Percentiles rank a stretch among this genome's conserved stretches.
Evolutionary conservation across 2,797 vertebrate genomes (phyloP).

Genomic region (Cuniculus paca): DNA sequence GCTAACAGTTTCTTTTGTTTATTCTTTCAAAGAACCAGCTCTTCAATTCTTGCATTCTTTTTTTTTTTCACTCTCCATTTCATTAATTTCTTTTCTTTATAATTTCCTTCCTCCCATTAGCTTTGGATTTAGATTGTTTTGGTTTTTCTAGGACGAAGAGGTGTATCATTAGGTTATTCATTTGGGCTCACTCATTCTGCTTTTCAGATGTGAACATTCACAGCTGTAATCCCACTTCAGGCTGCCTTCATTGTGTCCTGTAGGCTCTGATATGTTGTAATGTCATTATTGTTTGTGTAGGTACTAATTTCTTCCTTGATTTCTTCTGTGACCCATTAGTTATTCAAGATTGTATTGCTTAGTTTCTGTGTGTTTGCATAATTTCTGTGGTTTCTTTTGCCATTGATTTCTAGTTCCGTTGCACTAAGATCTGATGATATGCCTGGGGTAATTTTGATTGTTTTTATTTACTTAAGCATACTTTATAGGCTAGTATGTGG

Average conservation of each 20-base stretch:
- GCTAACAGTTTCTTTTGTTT: neutral
- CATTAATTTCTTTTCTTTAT: neutral
- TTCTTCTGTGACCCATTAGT: neutral
- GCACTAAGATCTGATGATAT: neutral
- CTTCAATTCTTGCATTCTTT: neutral
- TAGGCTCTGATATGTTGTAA: neutral
- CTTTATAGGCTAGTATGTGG: neutral
- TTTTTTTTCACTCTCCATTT: neutral
- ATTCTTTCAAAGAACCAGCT: neutral
- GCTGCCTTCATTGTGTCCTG: neutral
- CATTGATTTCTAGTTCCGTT: neutral
- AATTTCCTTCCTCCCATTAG: neutral
- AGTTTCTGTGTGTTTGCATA: neutral
- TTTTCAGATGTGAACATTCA: neutral
- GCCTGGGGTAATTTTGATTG: neutral
- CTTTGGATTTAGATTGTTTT: neutral
- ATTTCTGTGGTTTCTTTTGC: neutral
- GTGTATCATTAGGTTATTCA: neutral
- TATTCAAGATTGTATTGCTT: neutral
- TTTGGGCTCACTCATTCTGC: neutral
- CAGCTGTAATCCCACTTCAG: neutral
- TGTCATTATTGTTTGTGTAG: neutral
- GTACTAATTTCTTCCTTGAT: neutral
- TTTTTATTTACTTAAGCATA: neutral
- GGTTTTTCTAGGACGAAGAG: neutral